Evolutionary conservation across 64 coral and sea anemone genomes (phyloP).

Genomic region (Anthopleura sola): DNA sequence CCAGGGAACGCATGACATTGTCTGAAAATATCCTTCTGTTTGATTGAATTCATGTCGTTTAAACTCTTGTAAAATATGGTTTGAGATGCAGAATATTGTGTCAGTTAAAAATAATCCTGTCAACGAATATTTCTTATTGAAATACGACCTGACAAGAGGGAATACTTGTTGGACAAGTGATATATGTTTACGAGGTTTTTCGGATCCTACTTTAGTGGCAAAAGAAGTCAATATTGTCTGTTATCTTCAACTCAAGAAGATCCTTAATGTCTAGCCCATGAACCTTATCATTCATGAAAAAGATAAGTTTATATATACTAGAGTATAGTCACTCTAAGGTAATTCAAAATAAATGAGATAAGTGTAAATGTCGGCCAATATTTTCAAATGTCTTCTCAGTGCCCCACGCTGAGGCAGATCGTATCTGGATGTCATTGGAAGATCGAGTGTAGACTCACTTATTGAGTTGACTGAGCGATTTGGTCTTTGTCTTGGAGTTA

Average conservation of each 20-base stretch:
- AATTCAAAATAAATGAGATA: slow-evolving; percentile 21
- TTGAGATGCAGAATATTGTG: not conserved
- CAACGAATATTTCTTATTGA: not conserved
- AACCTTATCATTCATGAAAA: not conserved
- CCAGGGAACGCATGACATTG: not conserved
- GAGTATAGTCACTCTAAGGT: not conserved
- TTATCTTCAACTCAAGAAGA: not conserved
- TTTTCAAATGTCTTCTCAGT: not conserved
- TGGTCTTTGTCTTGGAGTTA: slow-evolving; percentile 20
- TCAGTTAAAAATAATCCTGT: not conserved
- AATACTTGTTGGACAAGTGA: no score
- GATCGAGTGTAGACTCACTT: not conserved
- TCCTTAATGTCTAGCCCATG: not conserved
- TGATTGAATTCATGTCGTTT: not conserved
- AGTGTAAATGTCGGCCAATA: slow-evolving; percentile 4
- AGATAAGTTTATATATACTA: slow-evolving; percentile 6
- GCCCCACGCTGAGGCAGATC: slow-evolving; percentile 9
- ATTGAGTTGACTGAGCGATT: not conserved
- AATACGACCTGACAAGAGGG: not conserved
- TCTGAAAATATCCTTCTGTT: not conserved
- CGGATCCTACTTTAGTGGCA: no score
- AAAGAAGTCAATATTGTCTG: no score
- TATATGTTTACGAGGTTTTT: no score
- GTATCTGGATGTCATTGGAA: not conserved
- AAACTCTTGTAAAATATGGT: not conserved